These are phyloP conservation scores for Anguilla megastoma DNA, from an alignment of 2,797 vertebrate genomes.

Conservation along the genomic window DNA sequence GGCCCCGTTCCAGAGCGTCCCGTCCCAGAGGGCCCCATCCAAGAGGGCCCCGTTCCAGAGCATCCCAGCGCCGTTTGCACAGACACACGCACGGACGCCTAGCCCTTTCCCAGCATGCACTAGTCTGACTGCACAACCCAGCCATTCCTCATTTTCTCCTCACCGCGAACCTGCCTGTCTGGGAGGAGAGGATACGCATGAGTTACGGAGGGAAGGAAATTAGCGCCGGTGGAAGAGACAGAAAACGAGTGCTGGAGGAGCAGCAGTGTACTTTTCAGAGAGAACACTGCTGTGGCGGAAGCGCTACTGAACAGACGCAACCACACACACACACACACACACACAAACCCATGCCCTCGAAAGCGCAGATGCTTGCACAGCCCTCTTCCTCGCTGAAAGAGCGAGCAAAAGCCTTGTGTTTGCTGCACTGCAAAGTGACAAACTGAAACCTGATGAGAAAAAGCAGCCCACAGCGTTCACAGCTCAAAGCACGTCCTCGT, in stretches of 20 bases:
- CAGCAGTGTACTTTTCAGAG: slow-evolving; percentile 22
- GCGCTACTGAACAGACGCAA: slow-evolving; percentile 29
- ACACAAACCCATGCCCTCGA: slow-evolving; percentile 20
- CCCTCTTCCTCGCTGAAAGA: too few species aligned
- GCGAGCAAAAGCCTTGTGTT: too few species aligned
- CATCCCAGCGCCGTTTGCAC: slow-evolving; percentile 18
- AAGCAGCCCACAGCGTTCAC: background rate
- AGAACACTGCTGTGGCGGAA: slow-evolving; percentile 18
- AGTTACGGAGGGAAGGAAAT: slow-evolving; percentile 57
- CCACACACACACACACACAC: slow-evolving; percentile 9
- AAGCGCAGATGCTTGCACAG: slow-evolving; percentile 7
- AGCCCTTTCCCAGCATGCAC: background rate
- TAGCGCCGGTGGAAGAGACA: slow-evolving; percentile 41
- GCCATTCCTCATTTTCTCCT: slow-evolving; percentile 54
- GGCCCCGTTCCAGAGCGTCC: background rate
- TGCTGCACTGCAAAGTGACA: background rate
- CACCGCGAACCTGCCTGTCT: slow-evolving; percentile 59
- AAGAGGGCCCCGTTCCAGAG: background rate
- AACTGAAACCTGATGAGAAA: background rate
- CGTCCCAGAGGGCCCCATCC: background rate
- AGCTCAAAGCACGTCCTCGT: background rate
- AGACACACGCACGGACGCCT: slow-evolving; percentile 7
- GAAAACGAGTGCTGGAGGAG: slow-evolving; percentile 38
- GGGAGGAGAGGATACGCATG: slow-evolving; percentile 53
- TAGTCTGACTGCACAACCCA: background rate